These are phyloP conservation scores for Epsilonema sp. DNA, from an alignment of 2,888 invertebrate species.

Conservation along the genomic window DNA sequence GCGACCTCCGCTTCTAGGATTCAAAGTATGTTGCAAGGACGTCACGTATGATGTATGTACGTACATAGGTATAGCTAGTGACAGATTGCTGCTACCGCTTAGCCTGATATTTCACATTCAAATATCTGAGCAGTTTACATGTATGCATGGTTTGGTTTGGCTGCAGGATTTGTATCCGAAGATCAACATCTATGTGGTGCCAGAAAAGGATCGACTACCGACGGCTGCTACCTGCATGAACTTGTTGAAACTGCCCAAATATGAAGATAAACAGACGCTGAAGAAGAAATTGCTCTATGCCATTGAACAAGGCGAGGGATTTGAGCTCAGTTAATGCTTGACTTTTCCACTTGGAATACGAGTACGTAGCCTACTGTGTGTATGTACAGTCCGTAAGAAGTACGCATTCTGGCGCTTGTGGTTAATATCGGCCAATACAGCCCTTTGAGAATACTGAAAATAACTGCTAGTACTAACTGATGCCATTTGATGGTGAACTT, in stretches of 20 bases:
- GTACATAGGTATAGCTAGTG: too few relatives aligned
- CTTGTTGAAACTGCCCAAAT: slow-evolving; percentile 79
- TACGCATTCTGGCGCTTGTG: too few relatives aligned
- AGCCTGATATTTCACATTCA: too few relatives aligned
- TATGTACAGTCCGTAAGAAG: too few relatives aligned
- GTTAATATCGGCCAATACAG: too few relatives aligned
- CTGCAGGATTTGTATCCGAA: slow-evolving; percentile 72
- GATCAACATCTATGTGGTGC: slow-evolving; percentile 59
- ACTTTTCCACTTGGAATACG: too few relatives aligned
- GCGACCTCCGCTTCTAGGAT: slow-evolving; percentile 80
- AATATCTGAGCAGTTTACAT: neutral
- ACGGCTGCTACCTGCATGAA: slow-evolving; percentile 97
- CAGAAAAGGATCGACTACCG: slow-evolving; percentile 59
- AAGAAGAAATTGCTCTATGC: slow-evolving; percentile 69
- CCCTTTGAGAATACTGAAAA: too few relatives aligned
- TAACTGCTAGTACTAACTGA: too few relatives aligned
- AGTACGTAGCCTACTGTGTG: too few relatives aligned
- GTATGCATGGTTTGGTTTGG: neutral
- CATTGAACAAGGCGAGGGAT: slow-evolving; percentile 82
- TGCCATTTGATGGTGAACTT: too few relatives aligned
- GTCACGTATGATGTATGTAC: too few relatives aligned
- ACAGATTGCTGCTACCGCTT: too few relatives aligned
- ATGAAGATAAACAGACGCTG: slow-evolving; percentile 49
- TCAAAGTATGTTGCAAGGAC: slow-evolving; percentile 49
- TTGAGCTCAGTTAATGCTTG: slow-evolving; percentile 59